Evolutionary conservation across 2,888 invertebrate genomes (phyloP), one percentile per base, ranked within the genome.

Genomic region (Cerceris rybyensis): DNA sequence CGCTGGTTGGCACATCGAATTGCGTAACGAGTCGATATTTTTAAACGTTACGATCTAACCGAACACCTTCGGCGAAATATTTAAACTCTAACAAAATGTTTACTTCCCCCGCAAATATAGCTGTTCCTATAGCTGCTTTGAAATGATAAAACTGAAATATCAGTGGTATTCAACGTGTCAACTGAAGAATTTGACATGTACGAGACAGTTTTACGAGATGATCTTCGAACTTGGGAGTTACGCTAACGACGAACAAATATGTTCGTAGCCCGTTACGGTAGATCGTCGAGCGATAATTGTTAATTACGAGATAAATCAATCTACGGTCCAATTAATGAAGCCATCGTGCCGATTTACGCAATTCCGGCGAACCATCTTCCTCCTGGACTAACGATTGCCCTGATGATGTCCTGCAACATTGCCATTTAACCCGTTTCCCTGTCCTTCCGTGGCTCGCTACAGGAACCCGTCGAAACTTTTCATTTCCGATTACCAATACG

Each of bases 251-350:
- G 41, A n/a, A 42, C 64, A 60, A 52, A 69, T 52, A 59, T 52
- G 46, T 14, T 50, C 50, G 41, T 39, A 28, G 7, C 16, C 41
- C 11, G 46, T 17, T 69, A 52, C 28, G 50, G 13, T 11, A 41
- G 41, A 59, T 55, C 57, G 52, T 16, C 41, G 17, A 64, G 64
- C 83, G 82, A 80, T 89, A 86, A 88, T 88, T 85, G 86, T 88
- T 87, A 88, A 90, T 90, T 86, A 87, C 72, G 79, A 72, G 86
- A 83, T 89, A 89, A 88, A 90, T 90, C 88, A 87, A 88, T 89
- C 82, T 80, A 78, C 77, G 79, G 59, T 76, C 80, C 86, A 87
- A 90, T 90, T 88, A 88, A 83, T 81, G 85, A 85, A 72, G 67
- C 71, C 82, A 83, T 82, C 83, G 78, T 71, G 78, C 75, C 64